A percentile compares a stretch with the other conserved stretches of the same genome.
These are phyloP conservation scores for Plagiodera versicolora DNA, from an alignment of 2,888 invertebrate species.

Conservation along the genomic window DNA sequence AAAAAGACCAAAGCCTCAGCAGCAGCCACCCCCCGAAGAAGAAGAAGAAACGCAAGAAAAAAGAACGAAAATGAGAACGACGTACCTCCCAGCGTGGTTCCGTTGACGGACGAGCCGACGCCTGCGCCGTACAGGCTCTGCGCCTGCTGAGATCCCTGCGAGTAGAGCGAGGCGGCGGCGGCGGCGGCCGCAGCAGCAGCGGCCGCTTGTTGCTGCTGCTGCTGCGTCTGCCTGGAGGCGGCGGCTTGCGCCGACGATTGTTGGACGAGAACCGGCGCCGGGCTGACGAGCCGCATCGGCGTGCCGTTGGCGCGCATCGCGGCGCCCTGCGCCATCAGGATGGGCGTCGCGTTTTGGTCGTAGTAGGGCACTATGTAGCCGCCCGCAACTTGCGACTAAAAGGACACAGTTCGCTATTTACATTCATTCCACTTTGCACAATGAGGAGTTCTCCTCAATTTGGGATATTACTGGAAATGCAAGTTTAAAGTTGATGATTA, in stretches of 20 bases:
- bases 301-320: constrained; percentile 73
- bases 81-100: constrained; percentile 64
- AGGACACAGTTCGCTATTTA: background rate
- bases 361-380: constrained; percentile 69
- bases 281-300: constrained; percentile 91
- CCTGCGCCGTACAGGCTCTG: constrained; percentile 60
- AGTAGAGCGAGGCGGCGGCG: constrained; percentile 59
- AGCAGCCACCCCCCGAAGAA: constrained; percentile 50
- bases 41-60: background rate
- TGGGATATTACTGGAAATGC: too few species aligned
- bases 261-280: constrained; percentile 85
- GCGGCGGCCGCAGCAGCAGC: constrained; percentile 61
- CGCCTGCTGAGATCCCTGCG: constrained; percentile 43
- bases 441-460: too few species aligned
- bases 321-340: constrained; percentile 50
- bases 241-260: constrained; percentile 64
- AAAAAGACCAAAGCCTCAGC: background rate
- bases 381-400: constrained; percentile 59
- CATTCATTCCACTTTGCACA: too few species aligned
- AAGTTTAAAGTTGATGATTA: too few species aligned
- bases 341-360: constrained; percentile 57
- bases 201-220: constrained; percentile 61
- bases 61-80: constrained; percentile 19
- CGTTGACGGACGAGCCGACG: constrained; percentile 56
- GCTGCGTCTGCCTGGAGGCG: constrained; percentile 55